These are phyloP conservation scores for Oreochromis tanganicae DNA, from an alignment of 2,113 vertebrate species.

Conservation along the genomic window DNA sequence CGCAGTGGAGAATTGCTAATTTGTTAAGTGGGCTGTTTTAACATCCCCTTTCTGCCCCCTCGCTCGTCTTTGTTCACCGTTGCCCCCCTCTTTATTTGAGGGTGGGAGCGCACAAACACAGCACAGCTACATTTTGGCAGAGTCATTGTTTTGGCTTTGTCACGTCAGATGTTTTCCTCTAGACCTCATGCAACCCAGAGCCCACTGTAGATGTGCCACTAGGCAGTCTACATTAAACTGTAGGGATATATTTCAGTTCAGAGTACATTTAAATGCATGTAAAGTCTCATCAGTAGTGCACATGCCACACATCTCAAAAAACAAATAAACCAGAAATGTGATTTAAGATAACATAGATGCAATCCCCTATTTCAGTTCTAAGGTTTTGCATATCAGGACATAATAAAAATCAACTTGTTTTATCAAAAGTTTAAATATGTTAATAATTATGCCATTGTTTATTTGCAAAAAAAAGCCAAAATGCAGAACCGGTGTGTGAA, in stretches of 20 bases:
- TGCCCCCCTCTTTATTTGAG: slow-evolving; percentile 24
- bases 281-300: neutral
- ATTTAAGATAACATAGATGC: neutral
- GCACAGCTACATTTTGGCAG: slow-evolving; percentile 24
- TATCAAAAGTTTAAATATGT: neutral
- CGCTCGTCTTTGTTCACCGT: slow-evolving; percentile 32
- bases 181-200: slow-evolving; percentile 27
- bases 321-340: neutral
- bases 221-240: neutral
- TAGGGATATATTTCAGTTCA: neutral
- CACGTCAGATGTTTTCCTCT: slow-evolving; percentile 46
- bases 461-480: neutral
- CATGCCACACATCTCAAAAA: neutral
- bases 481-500: accelerated
- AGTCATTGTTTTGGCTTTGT: slow-evolving; percentile 61
- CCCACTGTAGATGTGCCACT: neutral
- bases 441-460: neutral
- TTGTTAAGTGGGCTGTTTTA: slow-evolving; percentile 46
- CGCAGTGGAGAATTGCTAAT: slow-evolving; percentile 33
- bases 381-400: neutral
- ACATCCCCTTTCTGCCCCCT: slow-evolving; percentile 24
- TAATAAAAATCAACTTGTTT: neutral
- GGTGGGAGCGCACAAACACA: slow-evolving; percentile 39
- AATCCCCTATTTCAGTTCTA: neutral
- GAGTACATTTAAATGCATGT: neutral